Evolutionary conservation across 2,113 vertebrate genomes (phyloP).

Genomic region (Odobenus rosmarus): DNA sequence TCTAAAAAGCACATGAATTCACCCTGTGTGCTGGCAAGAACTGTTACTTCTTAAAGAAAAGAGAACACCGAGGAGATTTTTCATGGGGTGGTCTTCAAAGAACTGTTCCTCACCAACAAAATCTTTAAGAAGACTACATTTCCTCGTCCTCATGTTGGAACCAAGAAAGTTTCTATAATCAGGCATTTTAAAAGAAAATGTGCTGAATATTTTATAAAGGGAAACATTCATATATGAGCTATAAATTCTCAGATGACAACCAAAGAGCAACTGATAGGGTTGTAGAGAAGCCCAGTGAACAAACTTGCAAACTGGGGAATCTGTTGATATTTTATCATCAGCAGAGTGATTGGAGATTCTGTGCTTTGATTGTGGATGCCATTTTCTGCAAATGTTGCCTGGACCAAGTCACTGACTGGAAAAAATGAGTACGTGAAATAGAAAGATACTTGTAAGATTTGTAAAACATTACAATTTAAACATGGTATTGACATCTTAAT

Average conservation of each 20-base stretch:
- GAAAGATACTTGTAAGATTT: not conserved
- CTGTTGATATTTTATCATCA: not conserved
- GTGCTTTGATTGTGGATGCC: rapidly evolving
- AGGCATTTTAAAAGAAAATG: not conserved
- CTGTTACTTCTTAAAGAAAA: not conserved
- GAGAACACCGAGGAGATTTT: not conserved
- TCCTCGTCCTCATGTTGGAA: not conserved
- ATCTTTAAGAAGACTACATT: not conserved
- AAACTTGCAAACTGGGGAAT: rapidly evolving
- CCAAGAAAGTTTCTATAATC: too few relatives aligned
- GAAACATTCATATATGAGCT: not conserved
- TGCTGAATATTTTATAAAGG: not conserved
- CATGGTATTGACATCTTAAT: not conserved
- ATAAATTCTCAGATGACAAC: not conserved
- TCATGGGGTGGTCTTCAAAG: not conserved
- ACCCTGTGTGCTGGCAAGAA: not conserved
- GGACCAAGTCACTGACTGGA: not conserved
- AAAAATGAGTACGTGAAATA: not conserved
- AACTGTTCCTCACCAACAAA: not conserved
- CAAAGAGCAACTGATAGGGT: not conserved
- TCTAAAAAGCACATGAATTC: not conserved
- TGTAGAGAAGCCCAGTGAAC: not conserved
- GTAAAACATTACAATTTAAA: not conserved
- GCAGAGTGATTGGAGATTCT: not conserved
- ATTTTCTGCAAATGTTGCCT: not conserved